Percentiles rank a stretch among this genome's conserved stretches.
phyloP scores from a whole-genome alignment of 2,797 vertebrate genomes.

The Lacerta viridis region DNA sequence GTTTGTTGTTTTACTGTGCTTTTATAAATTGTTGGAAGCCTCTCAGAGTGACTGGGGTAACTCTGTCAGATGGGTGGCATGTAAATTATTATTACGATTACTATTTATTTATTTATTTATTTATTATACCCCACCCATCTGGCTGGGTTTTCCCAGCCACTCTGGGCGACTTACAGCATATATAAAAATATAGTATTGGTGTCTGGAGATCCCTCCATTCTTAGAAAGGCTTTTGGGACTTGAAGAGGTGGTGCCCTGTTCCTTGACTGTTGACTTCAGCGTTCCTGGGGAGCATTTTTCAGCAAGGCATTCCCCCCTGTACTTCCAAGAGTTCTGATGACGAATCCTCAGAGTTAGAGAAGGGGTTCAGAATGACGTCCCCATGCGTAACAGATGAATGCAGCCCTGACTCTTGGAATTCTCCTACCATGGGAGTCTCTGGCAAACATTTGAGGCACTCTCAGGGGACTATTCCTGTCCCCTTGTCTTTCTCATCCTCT shows the following conservation, averaged over 20 bases:
- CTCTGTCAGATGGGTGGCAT: too few relatives aligned
- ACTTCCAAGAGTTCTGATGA: neutral
- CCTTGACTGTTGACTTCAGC: neutral
- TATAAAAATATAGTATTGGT: neutral
- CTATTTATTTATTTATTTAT: too few relatives aligned
- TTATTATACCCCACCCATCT: too few relatives aligned
- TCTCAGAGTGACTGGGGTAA: too few relatives aligned
- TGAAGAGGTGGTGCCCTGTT: neutral
- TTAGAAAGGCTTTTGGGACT: neutral
- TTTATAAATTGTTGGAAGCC: too few relatives aligned
- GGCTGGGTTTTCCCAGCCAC: too few relatives aligned
- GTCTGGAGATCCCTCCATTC: neutral
- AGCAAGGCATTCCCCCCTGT: neutral
- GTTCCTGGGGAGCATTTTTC: neutral
- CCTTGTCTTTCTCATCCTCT: neutral
- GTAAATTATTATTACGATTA: too few relatives aligned
- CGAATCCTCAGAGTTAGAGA: neutral
- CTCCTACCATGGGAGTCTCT: neutral
- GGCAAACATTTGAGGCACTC: neutral
- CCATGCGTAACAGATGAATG: neutral
- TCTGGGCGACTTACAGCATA: too few relatives aligned
- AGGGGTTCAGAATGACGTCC: neutral
- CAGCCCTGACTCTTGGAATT: too few relatives aligned
- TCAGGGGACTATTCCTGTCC: neutral
- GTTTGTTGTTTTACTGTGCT: too few relatives aligned